Base-by-base conservation (phyloP, 2,888 invertebrate species). In the Tipula helvola region DNA sequence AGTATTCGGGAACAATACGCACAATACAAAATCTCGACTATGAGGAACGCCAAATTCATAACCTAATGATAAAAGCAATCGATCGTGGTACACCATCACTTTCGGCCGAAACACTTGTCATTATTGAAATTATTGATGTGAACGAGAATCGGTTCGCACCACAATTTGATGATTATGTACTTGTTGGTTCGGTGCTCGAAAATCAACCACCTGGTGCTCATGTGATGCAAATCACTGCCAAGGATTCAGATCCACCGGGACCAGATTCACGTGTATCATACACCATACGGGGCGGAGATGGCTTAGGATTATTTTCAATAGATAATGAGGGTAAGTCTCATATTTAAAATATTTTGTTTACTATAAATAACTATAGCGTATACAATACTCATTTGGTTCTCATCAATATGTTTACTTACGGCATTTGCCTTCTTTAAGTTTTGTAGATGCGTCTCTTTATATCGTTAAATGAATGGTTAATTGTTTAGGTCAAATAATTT, bases 131-230 rank as follows among this genome's bases (percentile, higher is more conserved):
- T 88, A 95, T 96, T 88, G 98, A 99, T 92, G 98, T 98, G 18
- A 97, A 99, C 92, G 98, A 98, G 92, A 98, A 98, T 92, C 93
- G 95, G 87, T 94, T 95, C 91, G 93, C 97, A 87, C 98, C 98
- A 1, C 92, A 93, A 88, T 98, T 98, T 91, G 93, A 93, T 86
- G 96, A 96, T 90, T 96, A 95, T 89, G 96, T 97, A 88, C 92
- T 96, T 88, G 92, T 93, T 88, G 96, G 96, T 86, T 93, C 92
- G 88, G 96, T 98, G 88, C 92, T 92, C 87, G 98, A 99, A 92
- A 97, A 97, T 91, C 94, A 94, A 89, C 94, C 96, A 5, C 93
- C 95, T 83, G 97, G 96, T 87, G 94, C 96, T 3, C 92, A 94
- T 83, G 97, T 97, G 88, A 94, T 96, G 90, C 94, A 93, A 88